These are phyloP conservation scores for Philereme transversata DNA, from an alignment of 2,888 invertebrate species.

Conservation along the genomic window DNA sequence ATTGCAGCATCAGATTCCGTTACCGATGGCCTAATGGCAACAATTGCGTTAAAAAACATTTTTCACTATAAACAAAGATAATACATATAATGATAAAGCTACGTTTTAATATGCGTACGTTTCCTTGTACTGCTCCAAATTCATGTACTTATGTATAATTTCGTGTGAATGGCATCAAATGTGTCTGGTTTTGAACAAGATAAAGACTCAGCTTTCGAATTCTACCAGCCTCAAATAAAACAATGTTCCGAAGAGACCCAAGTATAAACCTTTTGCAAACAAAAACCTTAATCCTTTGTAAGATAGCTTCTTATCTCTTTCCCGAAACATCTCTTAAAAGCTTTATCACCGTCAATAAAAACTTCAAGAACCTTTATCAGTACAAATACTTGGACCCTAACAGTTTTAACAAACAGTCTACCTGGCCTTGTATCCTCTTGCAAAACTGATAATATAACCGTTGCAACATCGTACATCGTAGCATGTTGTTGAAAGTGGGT, in stretches of 20 bases:
- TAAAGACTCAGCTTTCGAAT: neutral
- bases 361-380: slow-evolving; percentile 25
- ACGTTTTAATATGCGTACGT: neutral
- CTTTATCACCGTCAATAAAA: slow-evolving; percentile 27
- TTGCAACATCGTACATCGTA: slow-evolving; percentile 25
- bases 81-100: neutral
- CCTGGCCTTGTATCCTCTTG: slow-evolving; percentile 42
- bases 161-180: neutral
- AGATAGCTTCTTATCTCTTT: slow-evolving; percentile 22
- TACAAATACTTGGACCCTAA: slow-evolving; percentile 29
- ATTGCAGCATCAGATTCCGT: slow-evolving; percentile 8
- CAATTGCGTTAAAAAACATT: slow-evolving; percentile 7
- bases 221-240: neutral
- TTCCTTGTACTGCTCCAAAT: neutral
- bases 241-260: neutral
- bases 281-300: slow-evolving; percentile 15
- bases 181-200: neutral
- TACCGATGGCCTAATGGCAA: slow-evolving; percentile 6
- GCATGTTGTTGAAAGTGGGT: slow-evolving; percentile 39
- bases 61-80: neutral
- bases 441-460: slow-evolving; percentile 40
- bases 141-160: neutral
- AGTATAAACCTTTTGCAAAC: slow-evolving; percentile 13
- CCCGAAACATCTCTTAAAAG: slow-evolving; percentile 19
- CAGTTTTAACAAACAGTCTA: slow-evolving; percentile 25